Evolutionary conservation across 2,888 invertebrate genomes (phyloP), one percentile per base, ranked within the genome.

Genomic region (Zygaena filipendulae): DNA sequence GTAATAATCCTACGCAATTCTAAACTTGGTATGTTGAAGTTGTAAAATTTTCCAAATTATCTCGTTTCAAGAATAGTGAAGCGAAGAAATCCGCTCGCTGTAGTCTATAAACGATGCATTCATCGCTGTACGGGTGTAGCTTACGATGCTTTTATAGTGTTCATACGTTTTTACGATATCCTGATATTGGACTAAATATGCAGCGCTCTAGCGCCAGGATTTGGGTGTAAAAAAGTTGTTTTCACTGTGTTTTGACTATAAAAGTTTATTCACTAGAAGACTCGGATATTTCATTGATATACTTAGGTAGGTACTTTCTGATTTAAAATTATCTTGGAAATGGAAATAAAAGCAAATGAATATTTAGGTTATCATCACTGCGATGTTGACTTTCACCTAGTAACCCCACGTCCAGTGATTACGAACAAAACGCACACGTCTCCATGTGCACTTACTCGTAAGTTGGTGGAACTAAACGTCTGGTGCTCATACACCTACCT

Each of bases 81-180:
- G 22, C 21, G 12, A 26, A 3, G 11, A n/a, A 16, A 12, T 21
- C 13, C 28, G 23, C n/a, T n/a, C n/a, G n/a, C n/a, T n/a, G n/a
- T n/a, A n/a, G n/a, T n/a, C n/a, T 32, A 23, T 20, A 30, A 27
- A 26, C 30, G 28, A 27, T 40, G 43, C 42, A 39, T 43, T 41
- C 42, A 47, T 43, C 40, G 47, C 38, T 39, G 30, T 38, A 35
- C 36, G 31, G 35, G 29, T 33, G 37, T 28, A 24, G 25, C 40
- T 57, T 56, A 57, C 50, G 54, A 44, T 39, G 30, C 39, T 59
- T 59, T 61, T 61, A 60, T 52, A 44, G 46, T 39, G 36, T 54
- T 59, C 57, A 59, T 61, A 60, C 52, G 36, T 35, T 47, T 62
- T 62, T 59, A 59, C 52, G 59, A 58, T 44, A 42, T 39, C 43